Conservation (phyloP, 2,888 invertebrate genomes). For the Flexamia atlantica region DNA sequence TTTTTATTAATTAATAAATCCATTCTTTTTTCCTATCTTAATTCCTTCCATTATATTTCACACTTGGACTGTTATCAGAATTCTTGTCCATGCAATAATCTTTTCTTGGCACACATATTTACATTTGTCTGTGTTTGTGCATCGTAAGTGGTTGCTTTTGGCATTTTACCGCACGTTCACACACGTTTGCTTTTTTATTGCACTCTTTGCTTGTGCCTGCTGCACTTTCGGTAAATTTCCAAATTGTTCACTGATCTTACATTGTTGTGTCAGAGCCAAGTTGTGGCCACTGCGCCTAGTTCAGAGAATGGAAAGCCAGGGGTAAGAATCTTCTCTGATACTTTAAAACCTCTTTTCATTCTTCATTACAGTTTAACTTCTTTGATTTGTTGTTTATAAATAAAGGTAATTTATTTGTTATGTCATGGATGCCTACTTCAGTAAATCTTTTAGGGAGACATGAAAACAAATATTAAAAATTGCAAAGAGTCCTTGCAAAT, state of each 20-base stretch:
- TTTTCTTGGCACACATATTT: not conserved
- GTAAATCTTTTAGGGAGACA: too few relatives aligned
- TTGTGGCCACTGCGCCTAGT: conserved; percentile 35
- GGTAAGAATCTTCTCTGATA: conserved; percentile 46
- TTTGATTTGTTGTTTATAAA: too few relatives aligned
- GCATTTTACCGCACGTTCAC: not conserved
- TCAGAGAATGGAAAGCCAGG: conserved; percentile 57
- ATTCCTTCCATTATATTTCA: not conserved
- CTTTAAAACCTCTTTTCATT: not conserved
- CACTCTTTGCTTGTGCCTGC: not conserved
- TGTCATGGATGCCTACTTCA: too few relatives aligned
- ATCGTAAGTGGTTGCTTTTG: not conserved
- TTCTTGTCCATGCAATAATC: not conserved
- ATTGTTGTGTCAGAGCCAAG: conserved; percentile 40
- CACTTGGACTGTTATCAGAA: not conserved
- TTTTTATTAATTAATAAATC: too few relatives aligned
- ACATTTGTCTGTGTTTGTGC: not conserved
- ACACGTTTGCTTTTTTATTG: conserved; percentile 15
- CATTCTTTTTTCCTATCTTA: not conserved
- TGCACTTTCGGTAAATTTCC: conserved; percentile 1
- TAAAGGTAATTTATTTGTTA: too few relatives aligned
- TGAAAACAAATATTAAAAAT: too few relatives aligned
- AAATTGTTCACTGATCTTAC: not conserved
- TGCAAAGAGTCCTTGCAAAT: too few relatives aligned
- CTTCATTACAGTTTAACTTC: too few relatives aligned